Evolutionary conservation across 2,888 invertebrate species (phyloP), one percentile per base, ranked within the genome.

Genomic region (Drosophila subsilvestris): DNA sequence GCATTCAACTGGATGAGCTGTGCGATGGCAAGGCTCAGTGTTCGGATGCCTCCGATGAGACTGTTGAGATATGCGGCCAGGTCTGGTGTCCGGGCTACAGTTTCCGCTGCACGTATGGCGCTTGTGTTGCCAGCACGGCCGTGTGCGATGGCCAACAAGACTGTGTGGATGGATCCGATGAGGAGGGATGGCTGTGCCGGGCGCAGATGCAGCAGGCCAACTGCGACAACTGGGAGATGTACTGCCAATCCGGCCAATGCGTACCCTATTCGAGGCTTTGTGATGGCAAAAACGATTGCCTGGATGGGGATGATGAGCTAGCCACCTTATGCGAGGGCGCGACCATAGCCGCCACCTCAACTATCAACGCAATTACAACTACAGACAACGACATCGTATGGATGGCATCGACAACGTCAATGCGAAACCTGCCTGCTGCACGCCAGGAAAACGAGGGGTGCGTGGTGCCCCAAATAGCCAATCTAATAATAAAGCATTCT

Each of bases 81-180:
- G 37, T 67, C 29, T 67, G 49, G 58, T 75, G 75, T 53, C 75
- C 78, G n/a, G 75, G 63, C 14, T 73, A 77, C 20, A 48, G 48
- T 6, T 75, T 77, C 18, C 74, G 74, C 3, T 75, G 75, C 32
- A 77, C 32, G n/a, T 77, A 75, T 47, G 75, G 75, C 18, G 75
- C 75, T 1, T 75, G 75, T 12, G 54, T 75, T 17, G 53, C 78
- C n/a, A 61, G 58, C 44, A 32, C 62, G 3, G 59, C 59, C 17
- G 60, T 77, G 3, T 75, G 75, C 29, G 78, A 75, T 45, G 75
- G 78, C 12, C 20, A 14, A 0, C 12, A 0, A 1, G 75, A 75
- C 42, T 75, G 75, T 55, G 54, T 61, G 20, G 75, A 75, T 45
- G 63, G 61, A 6, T 63, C 74, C 6, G 75, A 77, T 49, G 78